Percentiles rank a stretch among this genome's conserved stretches.
Evolutionary conservation across 2,888 invertebrate genomes (phyloP).

Genomic region (Ophioninae sp.): DNA sequence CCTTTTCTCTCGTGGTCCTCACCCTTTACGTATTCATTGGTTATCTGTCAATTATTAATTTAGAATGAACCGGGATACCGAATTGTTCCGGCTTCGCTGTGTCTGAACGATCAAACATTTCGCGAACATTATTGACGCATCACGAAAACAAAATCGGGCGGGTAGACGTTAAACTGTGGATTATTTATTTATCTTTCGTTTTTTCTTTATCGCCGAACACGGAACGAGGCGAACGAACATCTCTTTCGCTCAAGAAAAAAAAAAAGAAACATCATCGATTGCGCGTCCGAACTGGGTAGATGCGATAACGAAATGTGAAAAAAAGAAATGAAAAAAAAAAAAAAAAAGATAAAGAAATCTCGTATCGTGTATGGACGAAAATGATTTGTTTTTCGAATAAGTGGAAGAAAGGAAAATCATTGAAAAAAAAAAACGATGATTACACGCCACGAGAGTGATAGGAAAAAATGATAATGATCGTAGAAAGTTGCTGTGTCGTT

Average conservation of each 20-base stretch:
- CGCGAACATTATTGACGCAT: not conserved
- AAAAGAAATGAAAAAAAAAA: not conserved
- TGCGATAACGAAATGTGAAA: not conserved
- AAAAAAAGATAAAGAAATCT: not conserved
- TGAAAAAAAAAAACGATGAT: not conserved
- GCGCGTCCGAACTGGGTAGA: not conserved
- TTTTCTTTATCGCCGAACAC: not conserved
- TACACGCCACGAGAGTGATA: constrained; percentile 34
- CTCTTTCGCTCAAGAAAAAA: not conserved
- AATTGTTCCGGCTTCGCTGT: constrained; percentile 56
- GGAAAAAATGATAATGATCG: constrained; percentile 17
- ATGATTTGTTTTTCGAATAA: constrained; percentile 12
- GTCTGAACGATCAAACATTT: constrained; percentile 1
- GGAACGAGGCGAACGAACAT: not conserved
- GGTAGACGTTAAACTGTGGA: not conserved
- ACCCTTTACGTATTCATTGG: constrained; percentile 77
- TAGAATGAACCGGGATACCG: constrained; percentile 67
- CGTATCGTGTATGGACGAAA: not conserved
- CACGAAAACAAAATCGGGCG: constrained; percentile 4
- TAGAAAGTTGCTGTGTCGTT: constrained; percentile 43
- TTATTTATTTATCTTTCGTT: not conserved
- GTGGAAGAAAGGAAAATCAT: constrained; percentile 8
- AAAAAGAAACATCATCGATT: not conserved
- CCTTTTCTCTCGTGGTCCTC: constrained; percentile 75
- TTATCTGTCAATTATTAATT: constrained; percentile 80